Base-by-base conservation (phyloP, 2,797 vertebrate genomes). In the Catostomus latipinnis region DNA sequence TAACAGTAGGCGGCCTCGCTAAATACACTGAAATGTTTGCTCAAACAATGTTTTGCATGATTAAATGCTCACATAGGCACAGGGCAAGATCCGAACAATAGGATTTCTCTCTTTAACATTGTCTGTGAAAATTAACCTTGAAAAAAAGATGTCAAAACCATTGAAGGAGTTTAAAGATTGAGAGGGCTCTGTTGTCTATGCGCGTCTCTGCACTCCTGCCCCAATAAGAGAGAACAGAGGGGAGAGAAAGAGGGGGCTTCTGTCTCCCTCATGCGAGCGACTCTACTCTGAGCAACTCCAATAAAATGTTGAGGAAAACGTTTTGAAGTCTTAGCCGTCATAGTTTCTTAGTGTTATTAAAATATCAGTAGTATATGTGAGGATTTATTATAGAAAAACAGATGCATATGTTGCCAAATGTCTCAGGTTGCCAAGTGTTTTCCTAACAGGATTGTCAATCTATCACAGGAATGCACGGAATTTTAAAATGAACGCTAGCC, bases 161-260 rank as follows among this genome's bases (percentile, higher is more conserved):
- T 85, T 74, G 86, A 88, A 88, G 85, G 81, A 78, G 82, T 84
- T 87, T 85, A 61, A 83, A 86, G 86, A 89, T 88, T 90, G 86
- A 83, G 87, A 88, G 82, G 81, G 76, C 79, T 84, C 87, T 84
- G 76, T 86, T 85, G 86, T 88, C 91, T 86, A 92, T 95, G 96
- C 95, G 78, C 16, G 77, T 52, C 94, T 87, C 85, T 90, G 92
- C 90, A 89, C 89, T 81, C 85, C 76, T 83, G 89, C 88, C 90
- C 88, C 89, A 89, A 90, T 89, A 88, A 90, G 61, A 80, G 77
- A 54, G 66, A 62, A 71, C 76, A 58, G 60, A 73, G 77, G 90
- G 90, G 87, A 82, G 88, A 34, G 72, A 22, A 2, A 22, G 22
- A 90, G 58, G 91, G 90, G 86, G 89, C 84, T 89, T 85, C 83